Conservation (phyloP, 2,888 invertebrate species). For the Pteria penguin region DNA sequence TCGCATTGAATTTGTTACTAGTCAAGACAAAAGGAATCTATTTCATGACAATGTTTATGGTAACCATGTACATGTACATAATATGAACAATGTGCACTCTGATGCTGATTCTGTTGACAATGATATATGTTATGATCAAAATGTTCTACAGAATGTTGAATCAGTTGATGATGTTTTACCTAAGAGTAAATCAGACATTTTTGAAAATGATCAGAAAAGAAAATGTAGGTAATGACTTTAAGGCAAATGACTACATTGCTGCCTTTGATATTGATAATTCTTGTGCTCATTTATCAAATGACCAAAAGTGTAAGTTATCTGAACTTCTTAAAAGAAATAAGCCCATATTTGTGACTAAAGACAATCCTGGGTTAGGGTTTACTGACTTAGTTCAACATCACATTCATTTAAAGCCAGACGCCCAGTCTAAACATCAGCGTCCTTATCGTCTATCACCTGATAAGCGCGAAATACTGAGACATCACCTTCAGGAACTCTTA, state of each 20-base stretch:
- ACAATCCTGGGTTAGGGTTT: slow-evolving; percentile 19
- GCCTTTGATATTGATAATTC: background rate
- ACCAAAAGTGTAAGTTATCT: background rate
- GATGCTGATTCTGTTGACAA: no score
- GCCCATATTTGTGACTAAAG: slow-evolving; percentile 26
- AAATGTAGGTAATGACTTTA: no score
- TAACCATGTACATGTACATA: no score
- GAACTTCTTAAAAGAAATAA: slow-evolving; percentile 1
- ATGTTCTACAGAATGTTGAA: no score
- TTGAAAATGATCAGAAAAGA: no score
- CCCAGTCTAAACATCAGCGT: slow-evolving; percentile 26
- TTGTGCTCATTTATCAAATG: slow-evolving; percentile 12
- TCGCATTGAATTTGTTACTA: background rate
- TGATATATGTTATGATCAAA: slow-evolving; percentile 5
- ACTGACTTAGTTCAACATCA: slow-evolving; percentile 21
- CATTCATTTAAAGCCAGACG: slow-evolving; percentile 25
- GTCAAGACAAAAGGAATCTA: no score
- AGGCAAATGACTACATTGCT: no score
- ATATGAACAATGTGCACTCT: no score
- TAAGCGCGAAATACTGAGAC: slow-evolving; percentile 26
- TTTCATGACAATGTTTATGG: no score
- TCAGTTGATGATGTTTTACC: no score
- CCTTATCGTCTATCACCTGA: slow-evolving; percentile 27
- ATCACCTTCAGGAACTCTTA: slow-evolving; percentile 40
- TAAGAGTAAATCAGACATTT: no score